Conservation (phyloP, 2,113 vertebrate species). For the Spermophilus dauricus region DNA sequence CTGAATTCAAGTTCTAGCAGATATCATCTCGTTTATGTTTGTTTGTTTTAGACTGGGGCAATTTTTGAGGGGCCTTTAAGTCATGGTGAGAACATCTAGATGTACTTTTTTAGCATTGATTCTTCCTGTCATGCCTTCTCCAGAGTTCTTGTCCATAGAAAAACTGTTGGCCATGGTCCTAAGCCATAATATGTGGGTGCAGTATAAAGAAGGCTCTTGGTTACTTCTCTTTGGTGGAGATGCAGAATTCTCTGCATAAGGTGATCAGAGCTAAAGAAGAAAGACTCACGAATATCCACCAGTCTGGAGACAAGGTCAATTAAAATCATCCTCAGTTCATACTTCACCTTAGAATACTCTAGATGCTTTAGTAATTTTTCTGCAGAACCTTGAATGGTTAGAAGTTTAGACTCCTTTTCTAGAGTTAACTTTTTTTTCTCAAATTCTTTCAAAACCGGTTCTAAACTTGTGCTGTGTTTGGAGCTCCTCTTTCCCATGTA, state of each 20-base stretch:
- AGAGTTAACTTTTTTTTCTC: not conserved
- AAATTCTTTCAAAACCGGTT: not conserved
- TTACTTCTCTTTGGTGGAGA: not conserved
- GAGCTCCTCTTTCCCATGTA: too few species aligned
- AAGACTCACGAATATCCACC: not conserved
- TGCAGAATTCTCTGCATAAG: not conserved
- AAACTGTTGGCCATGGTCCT: not conserved
- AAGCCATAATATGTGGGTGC: not conserved
- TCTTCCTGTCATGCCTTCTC: not conserved
- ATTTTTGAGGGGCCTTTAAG: conserved; percentile 92
- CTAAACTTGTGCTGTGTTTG: not conserved
- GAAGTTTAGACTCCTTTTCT: not conserved
- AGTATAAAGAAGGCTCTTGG: not conserved
- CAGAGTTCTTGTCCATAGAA: not conserved
- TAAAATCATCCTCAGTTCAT: not conserved
- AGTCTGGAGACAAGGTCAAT: not conserved
- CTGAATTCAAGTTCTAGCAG: conserved; percentile 92
- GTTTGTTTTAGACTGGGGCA: conserved; percentile 90
- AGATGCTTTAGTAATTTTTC: not conserved
- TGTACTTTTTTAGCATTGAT: conserved; percentile 92
- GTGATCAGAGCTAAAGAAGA: not conserved
- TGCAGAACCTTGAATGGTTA: not conserved
- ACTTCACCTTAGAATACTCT: not conserved
- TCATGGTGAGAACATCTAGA: not conserved
- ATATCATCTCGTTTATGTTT: conserved; percentile 88